Conservation (phyloP, 92 coral and sea anemone species). For the Isaurus tuberculatus region DNA sequence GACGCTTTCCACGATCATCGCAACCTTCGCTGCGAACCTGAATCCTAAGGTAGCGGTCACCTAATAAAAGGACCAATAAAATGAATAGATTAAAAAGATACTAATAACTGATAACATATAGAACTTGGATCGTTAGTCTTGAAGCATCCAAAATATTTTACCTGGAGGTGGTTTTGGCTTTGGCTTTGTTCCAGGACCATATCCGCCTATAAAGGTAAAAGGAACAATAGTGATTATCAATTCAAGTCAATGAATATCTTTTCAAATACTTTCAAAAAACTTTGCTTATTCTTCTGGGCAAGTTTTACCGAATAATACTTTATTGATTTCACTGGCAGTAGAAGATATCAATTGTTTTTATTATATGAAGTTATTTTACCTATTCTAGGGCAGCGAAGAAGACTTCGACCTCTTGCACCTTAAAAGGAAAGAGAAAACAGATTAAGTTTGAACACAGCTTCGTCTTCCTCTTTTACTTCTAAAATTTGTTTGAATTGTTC, state of each 20-base stretch:
- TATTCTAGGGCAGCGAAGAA: constrained; percentile 31
- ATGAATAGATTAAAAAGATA: background rate
- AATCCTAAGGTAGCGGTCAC: constrained; percentile 30
- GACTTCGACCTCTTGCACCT: constrained; percentile 32
- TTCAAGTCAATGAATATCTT: too few species aligned
- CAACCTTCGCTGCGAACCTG: constrained; percentile 44
- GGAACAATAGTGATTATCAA: background rate
- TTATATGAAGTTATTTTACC: background rate
- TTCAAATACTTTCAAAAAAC: too few species aligned
- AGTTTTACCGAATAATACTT: background rate
- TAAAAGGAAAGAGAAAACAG: background rate
- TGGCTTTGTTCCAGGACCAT: constrained; percentile 42
- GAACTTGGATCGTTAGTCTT: background rate
- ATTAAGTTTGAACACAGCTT: background rate
- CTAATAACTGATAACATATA: background rate
- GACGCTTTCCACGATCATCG: constrained; percentile 40
- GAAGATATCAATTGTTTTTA: background rate
- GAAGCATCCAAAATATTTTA: background rate
- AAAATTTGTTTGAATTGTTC: too few species aligned
- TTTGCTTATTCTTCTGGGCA: background rate
- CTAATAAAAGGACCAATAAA: background rate
- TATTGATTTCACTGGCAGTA: background rate
- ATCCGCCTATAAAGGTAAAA: constrained; percentile 12
- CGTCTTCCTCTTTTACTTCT: too few species aligned
- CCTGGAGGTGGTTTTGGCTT: constrained; percentile 32